Percentiles rank a stretch among this genome's conserved stretches.
These are phyloP conservation scores for Chrysogorgia sp. DNA, from an alignment of 92 coral and sea anemone genomes.

Conservation along the genomic window DNA sequence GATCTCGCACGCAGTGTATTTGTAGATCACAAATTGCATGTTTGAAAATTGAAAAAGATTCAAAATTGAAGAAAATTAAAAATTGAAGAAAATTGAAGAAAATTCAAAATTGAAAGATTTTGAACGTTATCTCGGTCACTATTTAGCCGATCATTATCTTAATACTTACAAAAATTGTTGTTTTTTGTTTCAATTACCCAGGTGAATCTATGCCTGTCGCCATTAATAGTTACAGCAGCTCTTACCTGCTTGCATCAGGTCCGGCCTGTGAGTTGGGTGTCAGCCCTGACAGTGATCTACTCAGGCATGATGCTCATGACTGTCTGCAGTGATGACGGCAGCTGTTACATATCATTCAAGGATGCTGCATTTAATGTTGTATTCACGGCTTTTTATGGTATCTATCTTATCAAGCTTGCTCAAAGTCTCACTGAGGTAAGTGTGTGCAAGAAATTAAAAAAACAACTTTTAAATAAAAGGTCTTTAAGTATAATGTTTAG, in stretches of 20 bases:
- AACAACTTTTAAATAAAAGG: no score
- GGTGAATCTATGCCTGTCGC: slow-evolving; percentile 40
- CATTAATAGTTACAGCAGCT: slow-evolving; percentile 37
- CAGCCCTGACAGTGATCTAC: slow-evolving; percentile 37
- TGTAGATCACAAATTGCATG: no score
- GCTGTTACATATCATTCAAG: slow-evolving; percentile 30
- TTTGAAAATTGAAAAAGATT: no score
- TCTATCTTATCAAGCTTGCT: slow-evolving; percentile 30
- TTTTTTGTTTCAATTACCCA: neutral
- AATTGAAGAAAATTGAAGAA: no score
- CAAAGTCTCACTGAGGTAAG: slow-evolving; percentile 11
- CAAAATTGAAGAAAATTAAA: no score
- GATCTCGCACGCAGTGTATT: no score
- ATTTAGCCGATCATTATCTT: no score
- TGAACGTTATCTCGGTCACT: no score
- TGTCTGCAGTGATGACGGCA: slow-evolving; percentile 45
- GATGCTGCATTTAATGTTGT: slow-evolving; percentile 44
- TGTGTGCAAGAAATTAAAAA: no score
- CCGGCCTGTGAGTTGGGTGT: slow-evolving; percentile 29
- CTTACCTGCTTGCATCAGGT: slow-evolving; percentile 22
- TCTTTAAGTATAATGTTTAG: no score
- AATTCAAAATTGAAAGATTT: no score
- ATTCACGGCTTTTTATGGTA: slow-evolving; percentile 42
- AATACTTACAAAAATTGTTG: no score
- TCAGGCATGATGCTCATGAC: slow-evolving; percentile 50